Evolutionary conservation across 1,140 invertebrate species (phyloP).

Genomic region (Drosophila burlai): DNA sequence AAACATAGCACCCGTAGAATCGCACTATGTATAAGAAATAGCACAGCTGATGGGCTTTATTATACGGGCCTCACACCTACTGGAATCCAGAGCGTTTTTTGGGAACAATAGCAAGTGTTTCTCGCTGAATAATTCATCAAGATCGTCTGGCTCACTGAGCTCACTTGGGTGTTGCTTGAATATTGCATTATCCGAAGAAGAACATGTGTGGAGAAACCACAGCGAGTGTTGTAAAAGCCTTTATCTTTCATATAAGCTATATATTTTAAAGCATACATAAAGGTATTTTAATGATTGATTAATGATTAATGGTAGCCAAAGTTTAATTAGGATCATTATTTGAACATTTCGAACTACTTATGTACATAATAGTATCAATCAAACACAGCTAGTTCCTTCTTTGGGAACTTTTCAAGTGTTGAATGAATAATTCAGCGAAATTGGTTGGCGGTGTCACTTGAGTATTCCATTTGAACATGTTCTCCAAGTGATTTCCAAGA

Average conservation of each 20-base stretch:
- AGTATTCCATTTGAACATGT: neutral
- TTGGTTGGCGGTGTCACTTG: neutral
- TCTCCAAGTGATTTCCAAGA: too few species aligned
- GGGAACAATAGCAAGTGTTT: slow-evolving; percentile 37
- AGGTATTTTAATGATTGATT: neutral
- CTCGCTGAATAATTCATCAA: slow-evolving; percentile 25
- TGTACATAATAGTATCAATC: neutral
- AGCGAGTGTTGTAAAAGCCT: neutral
- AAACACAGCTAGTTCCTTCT: neutral
- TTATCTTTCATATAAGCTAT: neutral
- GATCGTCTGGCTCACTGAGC: neutral
- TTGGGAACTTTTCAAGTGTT: slow-evolving; percentile 5
- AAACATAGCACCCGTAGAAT: too few species aligned
- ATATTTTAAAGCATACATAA: neutral
- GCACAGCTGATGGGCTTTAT: slow-evolving; percentile 29
- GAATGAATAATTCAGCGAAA: neutral
- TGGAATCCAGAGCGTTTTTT: slow-evolving; percentile 16
- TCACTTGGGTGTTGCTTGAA: neutral
- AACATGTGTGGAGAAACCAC: neutral
- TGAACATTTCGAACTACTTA: neutral
- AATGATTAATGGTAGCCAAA: neutral
- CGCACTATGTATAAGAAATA: neutral
- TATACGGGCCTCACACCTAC: slow-evolving; percentile 28
- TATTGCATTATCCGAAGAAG: neutral
- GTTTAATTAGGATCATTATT: neutral